Evolutionary conservation across 2,113 vertebrate species (phyloP).

Genomic region (Rhineura floridana): DNA sequence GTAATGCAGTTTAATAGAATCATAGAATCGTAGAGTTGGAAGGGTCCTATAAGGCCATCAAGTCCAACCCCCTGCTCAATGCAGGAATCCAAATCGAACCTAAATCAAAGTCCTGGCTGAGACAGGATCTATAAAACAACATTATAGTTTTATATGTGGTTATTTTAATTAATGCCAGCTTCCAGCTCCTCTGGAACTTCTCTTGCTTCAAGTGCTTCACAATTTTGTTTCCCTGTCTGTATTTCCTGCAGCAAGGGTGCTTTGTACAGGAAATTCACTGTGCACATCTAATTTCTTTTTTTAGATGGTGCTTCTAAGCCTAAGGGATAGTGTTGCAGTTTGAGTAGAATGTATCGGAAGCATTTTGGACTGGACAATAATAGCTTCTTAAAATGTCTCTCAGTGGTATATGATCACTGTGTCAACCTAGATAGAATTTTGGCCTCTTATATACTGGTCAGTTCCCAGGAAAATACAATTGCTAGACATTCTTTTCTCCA

Average conservation of each 20-base stretch:
- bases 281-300: neutral
- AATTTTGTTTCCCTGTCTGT: neutral
- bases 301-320: neutral
- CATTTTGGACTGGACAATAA: neutral
- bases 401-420: neutral
- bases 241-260: neutral
- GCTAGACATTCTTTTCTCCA: neutral
- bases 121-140: too few relatives aligned
- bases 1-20: neutral
- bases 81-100: too few relatives aligned
- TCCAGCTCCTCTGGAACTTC: too few relatives aligned
- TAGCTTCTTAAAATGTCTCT: neutral
- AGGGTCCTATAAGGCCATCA: too few relatives aligned
- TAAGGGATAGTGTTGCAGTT: neutral
- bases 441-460: neutral
- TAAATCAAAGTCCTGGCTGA: neutral
- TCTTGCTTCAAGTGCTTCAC: neutral
- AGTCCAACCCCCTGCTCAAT: too few relatives aligned
- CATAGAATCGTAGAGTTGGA: too few relatives aligned
- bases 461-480: neutral
- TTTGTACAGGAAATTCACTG: neutral
- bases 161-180: neutral
- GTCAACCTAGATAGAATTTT: neutral
- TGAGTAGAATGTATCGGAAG: neutral
- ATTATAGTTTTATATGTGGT: too few relatives aligned